phyloP scores from a whole-genome alignment of 1,140 invertebrate genomes.

The Hylyphantes graminicola region DNA sequence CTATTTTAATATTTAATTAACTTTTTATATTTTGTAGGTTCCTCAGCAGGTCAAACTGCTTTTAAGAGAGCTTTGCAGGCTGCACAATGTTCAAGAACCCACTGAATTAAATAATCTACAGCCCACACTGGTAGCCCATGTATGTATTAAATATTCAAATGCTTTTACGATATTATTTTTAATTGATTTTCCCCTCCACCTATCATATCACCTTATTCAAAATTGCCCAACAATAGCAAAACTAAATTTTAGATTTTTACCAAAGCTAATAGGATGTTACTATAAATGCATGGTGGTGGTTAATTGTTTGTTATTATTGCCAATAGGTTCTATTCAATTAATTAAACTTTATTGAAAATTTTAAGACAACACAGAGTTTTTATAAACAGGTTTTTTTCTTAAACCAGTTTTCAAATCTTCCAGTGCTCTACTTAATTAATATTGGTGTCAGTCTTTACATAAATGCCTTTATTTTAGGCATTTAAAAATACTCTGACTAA shows the following conservation, averaged over 20 bases:
- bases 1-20: conserved; percentile 28
- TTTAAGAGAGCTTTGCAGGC: conserved; percentile 86
- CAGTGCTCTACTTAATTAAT: too few relatives aligned
- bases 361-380: not conserved
- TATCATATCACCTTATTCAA: too few relatives aligned
- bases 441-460: too few relatives aligned
- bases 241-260: too few relatives aligned
- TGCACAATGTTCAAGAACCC: conserved; percentile 78
- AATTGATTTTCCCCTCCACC: not conserved
- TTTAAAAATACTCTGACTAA: too few relatives aligned
- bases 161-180: not conserved
- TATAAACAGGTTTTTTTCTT: too few relatives aligned
- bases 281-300: not conserved
- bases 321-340: not conserved
- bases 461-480: too few relatives aligned
- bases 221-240: too few relatives aligned
- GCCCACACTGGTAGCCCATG: conserved; percentile 44
- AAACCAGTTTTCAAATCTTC: too few relatives aligned
- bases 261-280: too few relatives aligned
- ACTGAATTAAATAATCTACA: conserved; percentile 52
- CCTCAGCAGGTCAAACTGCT: conserved; percentile 84
- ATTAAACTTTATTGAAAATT: not conserved
- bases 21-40: conserved; percentile 71
- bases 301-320: not conserved
- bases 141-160: not conserved